A percentile compares a stretch with the other conserved stretches of the same genome.
These are phyloP conservation scores for Aleiodes leptofemur DNA, from an alignment of 2,888 invertebrate genomes.

Conservation along the genomic window DNA sequence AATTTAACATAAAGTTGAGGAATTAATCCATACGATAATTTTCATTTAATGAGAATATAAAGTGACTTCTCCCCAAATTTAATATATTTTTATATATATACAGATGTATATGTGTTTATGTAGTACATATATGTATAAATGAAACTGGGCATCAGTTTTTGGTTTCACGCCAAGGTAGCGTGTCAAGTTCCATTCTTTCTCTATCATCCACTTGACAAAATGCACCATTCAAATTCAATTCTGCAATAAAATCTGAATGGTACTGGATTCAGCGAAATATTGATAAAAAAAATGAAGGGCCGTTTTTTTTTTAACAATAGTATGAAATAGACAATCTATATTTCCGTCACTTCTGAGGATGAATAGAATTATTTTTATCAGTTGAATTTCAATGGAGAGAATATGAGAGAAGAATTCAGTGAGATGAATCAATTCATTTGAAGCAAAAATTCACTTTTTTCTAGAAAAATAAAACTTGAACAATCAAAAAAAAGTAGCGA, in stretches of 20 bases:
- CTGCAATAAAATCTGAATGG: slow-evolving; percentile 11
- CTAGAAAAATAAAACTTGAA: background rate
- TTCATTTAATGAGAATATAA: background rate
- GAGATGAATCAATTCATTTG: no score
- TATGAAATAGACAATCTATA: no score
- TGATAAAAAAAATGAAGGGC: background rate
- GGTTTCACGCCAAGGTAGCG: slow-evolving; percentile 19
- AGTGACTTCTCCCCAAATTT: background rate
- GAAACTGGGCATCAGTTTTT: slow-evolving; percentile 30
- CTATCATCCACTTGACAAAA: slow-evolving; percentile 21
- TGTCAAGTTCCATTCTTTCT: slow-evolving; percentile 31
- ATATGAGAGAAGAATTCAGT: no score
- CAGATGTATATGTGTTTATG: background rate
- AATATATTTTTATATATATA: slow-evolving; percentile 11
- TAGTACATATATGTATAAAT: slow-evolving; percentile 10
- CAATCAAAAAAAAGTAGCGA: no score
- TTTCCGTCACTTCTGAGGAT: no score
- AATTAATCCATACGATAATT: slow-evolving; percentile 23
- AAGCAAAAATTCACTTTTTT: no score
- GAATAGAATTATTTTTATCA: no score
- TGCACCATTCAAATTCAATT: slow-evolving; percentile 25
- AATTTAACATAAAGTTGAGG: slow-evolving; percentile 24
- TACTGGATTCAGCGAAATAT: slow-evolving; percentile 10
- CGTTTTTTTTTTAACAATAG: no score
- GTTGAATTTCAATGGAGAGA: no score